Conservation (phyloP, 1,140 invertebrate species). For the Heliconius hewitsoni region DNA sequence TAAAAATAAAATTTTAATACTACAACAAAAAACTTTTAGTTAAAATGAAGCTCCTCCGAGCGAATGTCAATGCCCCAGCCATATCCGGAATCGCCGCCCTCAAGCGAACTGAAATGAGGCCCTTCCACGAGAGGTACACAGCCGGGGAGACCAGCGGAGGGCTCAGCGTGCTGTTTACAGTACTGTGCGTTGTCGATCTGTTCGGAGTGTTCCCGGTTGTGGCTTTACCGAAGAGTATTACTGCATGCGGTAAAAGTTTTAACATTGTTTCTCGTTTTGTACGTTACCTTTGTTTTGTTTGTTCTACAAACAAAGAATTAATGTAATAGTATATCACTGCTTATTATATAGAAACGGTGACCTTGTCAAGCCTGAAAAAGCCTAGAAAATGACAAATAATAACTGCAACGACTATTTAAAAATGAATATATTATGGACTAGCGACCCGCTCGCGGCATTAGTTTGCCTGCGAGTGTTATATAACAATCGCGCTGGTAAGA, state of each 20-base stretch:
- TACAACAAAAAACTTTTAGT: background rate
- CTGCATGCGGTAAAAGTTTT: constrained; percentile 84
- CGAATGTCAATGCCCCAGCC: background rate
- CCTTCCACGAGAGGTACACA: constrained; percentile 56
- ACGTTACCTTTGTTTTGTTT: no score
- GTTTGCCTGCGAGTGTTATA: no score
- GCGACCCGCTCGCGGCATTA: no score
- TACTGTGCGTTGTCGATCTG: constrained; percentile 89
- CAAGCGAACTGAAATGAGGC: background rate
- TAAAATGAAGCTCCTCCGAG: constrained; percentile 5
- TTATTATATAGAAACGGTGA: no score
- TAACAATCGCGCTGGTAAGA: no score
- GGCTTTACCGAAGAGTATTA: constrained; percentile 86
- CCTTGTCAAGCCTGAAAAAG: no score
- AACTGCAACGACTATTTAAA: no score
- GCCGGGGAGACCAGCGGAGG: constrained; percentile 72
- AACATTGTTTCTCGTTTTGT: no score
- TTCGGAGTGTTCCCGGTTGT: constrained; percentile 91
- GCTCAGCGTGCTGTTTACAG: constrained; percentile 86
- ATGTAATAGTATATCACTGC: no score
- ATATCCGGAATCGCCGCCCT: background rate
- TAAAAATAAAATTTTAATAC: background rate
- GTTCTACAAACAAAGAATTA: no score
- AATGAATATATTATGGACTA: no score
- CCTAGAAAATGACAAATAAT: no score